Percentiles rank a stretch among this genome's conserved stretches.
phyloP scores from a whole-genome alignment of 2,888 invertebrate species.

The Euzophera pinguis region DNA sequence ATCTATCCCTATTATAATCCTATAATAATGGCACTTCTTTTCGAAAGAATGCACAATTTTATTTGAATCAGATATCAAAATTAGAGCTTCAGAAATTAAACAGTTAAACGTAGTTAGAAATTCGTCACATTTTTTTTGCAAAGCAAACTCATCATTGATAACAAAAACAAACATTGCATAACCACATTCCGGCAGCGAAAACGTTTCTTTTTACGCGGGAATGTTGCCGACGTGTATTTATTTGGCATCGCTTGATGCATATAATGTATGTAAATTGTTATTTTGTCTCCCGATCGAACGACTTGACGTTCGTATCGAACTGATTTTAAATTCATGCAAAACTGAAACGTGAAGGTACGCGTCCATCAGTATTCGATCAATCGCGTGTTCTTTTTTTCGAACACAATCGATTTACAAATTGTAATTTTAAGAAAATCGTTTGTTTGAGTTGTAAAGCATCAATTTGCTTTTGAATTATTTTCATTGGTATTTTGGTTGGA shows the following conservation, averaged over 20 bases:
- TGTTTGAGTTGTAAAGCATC: neutral
- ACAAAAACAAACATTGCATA: slow-evolving; percentile 7
- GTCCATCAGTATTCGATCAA: neutral
- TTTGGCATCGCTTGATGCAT: slow-evolving; percentile 15
- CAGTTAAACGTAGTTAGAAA: too few species aligned
- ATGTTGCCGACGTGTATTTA: slow-evolving; percentile 2
- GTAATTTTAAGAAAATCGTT: slow-evolving; percentile 2
- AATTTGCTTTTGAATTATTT: too few species aligned
- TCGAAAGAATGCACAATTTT: too few species aligned
- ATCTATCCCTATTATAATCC: too few species aligned
- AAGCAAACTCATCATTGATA: neutral
- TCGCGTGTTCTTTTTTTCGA: neutral
- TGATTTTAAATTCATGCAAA: slow-evolving; percentile 25
- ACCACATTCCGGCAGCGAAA: neutral
- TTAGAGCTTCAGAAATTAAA: too few species aligned
- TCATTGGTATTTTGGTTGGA: too few species aligned
- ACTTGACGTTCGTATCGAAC: neutral
- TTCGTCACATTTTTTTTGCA: too few species aligned
- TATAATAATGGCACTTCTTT: too few species aligned
- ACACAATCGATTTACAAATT: slow-evolving; percentile 4
- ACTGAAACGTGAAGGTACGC: slow-evolving; percentile 1
- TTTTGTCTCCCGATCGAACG: slow-evolving; percentile 5
- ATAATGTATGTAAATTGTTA: slow-evolving; percentile 15
- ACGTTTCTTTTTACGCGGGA: slow-evolving; percentile 1
- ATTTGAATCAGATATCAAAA: too few species aligned